phyloP scores from a whole-genome alignment of 1,140 invertebrate species.

The Brachionus angularis region DNA sequence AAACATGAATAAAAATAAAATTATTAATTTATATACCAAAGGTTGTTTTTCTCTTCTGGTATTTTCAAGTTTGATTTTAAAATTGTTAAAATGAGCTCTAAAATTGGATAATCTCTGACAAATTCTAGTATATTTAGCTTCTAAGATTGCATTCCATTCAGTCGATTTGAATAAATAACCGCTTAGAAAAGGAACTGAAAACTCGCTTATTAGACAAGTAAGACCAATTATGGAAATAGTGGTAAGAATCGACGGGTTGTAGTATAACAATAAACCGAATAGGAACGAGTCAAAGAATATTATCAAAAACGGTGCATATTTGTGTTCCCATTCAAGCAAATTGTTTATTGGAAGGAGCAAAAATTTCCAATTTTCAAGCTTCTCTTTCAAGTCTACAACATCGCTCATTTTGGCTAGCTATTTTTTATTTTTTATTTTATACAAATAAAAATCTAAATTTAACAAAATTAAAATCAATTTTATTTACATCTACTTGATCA shows the following conservation, averaged over 20 bases:
- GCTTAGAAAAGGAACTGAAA: neutral
- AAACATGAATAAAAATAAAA: neutral
- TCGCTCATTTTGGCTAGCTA: no score
- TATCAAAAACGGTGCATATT: slow-evolving; percentile 26
- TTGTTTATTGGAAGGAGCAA: slow-evolving; percentile 27
- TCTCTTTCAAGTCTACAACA: slow-evolving; percentile 5
- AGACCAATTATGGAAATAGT: slow-evolving; percentile 5
- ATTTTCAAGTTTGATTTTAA: slow-evolving; percentile 21
- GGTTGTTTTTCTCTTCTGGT: slow-evolving; percentile 35
- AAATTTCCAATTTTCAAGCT: neutral
- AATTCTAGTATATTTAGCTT: slow-evolving; percentile 38
- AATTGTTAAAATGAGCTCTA: neutral
- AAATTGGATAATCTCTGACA: slow-evolving; percentile 39
- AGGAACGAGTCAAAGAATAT: neutral
- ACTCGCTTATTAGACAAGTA: neutral
- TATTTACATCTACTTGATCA: no score
- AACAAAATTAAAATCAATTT: no score
- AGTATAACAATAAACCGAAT: slow-evolving; percentile 27
- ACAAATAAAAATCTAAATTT: no score
- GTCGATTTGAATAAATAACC: slow-evolving; percentile 15
- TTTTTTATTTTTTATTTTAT: no score
- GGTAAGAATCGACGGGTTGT: slow-evolving; percentile 34
- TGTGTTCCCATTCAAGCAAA: slow-evolving; percentile 41
- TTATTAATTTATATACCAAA: neutral
- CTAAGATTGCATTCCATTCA: neutral